Conservation (phyloP, 2,113 vertebrate species). For the Pseudopipra pipra region DNA sequence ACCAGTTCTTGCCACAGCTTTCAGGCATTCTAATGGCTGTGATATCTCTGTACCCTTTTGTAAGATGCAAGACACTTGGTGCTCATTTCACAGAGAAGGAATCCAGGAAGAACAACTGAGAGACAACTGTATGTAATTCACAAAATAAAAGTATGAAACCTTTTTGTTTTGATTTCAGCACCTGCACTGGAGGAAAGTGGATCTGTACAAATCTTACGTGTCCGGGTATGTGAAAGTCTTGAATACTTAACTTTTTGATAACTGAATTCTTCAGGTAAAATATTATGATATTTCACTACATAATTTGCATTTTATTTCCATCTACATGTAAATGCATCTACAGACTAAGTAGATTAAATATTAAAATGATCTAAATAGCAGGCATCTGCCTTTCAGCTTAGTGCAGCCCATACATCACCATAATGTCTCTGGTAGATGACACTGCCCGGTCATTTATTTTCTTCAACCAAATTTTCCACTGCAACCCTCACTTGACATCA, state of each 20-base stretch:
- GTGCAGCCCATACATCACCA: accelerated
- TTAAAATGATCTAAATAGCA: not conserved
- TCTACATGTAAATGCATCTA: not conserved
- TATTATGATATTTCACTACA: not conserved
- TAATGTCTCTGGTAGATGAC: not conserved
- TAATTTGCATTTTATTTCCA: not conserved
- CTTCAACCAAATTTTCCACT: not conserved
- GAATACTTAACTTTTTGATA: not conserved
- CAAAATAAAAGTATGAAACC: not conserved
- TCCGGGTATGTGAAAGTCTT: constrained; percentile 77
- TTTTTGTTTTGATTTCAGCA: constrained; percentile 80
- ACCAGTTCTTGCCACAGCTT: not conserved
- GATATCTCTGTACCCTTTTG: not conserved
- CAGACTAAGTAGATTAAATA: not conserved
- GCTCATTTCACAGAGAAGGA: not conserved
- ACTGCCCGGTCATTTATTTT: not conserved
- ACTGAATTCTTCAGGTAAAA: not conserved
- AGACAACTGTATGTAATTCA: not conserved
- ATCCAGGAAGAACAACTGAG: not conserved
- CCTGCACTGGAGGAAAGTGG: constrained; percentile 88
- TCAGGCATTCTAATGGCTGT: not conserved
- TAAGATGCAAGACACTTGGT: not conserved
- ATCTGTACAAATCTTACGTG: constrained; percentile 88
- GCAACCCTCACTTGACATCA: not conserved
- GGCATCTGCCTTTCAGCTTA: not conserved